These are phyloP conservation scores for Cosmorhoe ocellata DNA, from an alignment of 2,888 invertebrate genomes.

Conservation along the genomic window DNA sequence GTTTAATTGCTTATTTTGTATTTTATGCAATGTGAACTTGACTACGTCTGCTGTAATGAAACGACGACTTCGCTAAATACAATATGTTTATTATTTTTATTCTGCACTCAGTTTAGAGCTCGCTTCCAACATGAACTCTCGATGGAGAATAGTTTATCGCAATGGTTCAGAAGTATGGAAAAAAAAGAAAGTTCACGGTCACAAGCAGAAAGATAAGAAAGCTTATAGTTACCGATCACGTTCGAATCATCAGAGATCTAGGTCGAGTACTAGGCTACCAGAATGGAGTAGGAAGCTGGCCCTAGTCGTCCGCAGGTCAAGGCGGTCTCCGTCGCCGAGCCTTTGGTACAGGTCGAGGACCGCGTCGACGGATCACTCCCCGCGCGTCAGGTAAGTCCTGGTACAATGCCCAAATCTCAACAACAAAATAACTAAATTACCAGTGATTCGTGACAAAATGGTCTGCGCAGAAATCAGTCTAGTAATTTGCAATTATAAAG, in stretches of 20 bases:
- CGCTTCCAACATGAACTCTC: slow-evolving; percentile 22
- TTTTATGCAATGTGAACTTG: slow-evolving; percentile 23
- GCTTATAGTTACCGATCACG: slow-evolving; percentile 20
- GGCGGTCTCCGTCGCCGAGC: slow-evolving; percentile 54
- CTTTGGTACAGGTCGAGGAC: slow-evolving; percentile 64
- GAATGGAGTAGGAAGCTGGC: slow-evolving; percentile 56
- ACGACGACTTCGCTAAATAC: slow-evolving; percentile 13
- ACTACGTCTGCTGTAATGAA: slow-evolving; percentile 6
- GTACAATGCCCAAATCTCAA: slow-evolving; percentile 37
- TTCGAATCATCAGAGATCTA: slow-evolving; percentile 23
- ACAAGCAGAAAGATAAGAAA: slow-evolving; percentile 12
- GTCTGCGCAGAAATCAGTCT: slow-evolving; percentile 18
- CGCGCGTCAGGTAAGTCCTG: slow-evolving; percentile 64
- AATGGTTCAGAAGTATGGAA: slow-evolving; percentile 5
- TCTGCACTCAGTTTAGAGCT: slow-evolving; percentile 19
- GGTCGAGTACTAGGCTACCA: slow-evolving; percentile 56
- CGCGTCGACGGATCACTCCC: slow-evolving; percentile 49
- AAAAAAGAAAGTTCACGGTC: slow-evolving; percentile 15
- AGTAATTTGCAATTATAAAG: slow-evolving; percentile 35
- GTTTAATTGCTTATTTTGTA: slow-evolving; percentile 23
- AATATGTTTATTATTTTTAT: slow-evolving; percentile 3
- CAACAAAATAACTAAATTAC: slow-evolving; percentile 10
- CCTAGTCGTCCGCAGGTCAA: slow-evolving; percentile 65
- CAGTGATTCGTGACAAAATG: slow-evolving; percentile 12
- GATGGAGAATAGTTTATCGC: slow-evolving; percentile 3